phyloP scores from a whole-genome alignment of 2,888 invertebrate species.

The Drosophila rellima region DNA sequence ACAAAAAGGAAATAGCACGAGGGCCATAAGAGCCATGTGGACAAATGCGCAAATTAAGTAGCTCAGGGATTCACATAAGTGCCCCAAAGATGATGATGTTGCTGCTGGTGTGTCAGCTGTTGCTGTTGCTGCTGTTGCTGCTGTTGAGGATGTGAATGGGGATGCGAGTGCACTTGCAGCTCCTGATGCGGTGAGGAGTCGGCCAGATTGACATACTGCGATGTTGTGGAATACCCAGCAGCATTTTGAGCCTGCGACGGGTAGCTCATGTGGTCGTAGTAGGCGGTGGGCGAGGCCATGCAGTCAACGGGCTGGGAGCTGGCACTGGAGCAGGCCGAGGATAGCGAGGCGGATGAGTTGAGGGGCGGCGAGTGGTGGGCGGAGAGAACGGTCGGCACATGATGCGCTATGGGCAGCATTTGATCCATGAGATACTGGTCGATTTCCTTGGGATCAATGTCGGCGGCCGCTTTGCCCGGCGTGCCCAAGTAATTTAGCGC shows the following conservation, averaged over 20 bases:
- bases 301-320: slow-evolving; percentile 72
- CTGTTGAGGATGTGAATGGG: slow-evolving; percentile 49
- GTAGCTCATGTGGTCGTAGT: slow-evolving; percentile 69
- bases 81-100: slow-evolving; percentile 81
- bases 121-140: slow-evolving; percentile 65
- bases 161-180: slow-evolving; percentile 52
- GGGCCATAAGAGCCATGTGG: slow-evolving; percentile 27
- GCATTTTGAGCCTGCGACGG: slow-evolving; percentile 27
- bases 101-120: slow-evolving; percentile 65
- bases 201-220: slow-evolving; percentile 31
- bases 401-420: slow-evolving; percentile 81
- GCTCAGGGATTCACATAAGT: slow-evolving; percentile 83
- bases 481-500: slow-evolving; percentile 84
- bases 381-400: slow-evolving; percentile 40
- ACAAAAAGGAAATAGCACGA: slow-evolving; percentile 7
- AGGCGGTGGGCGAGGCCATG: slow-evolving; percentile 52
- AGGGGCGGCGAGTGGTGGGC: slow-evolving; percentile 70
- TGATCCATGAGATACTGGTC: slow-evolving; percentile 86
- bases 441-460: slow-evolving; percentile 85
- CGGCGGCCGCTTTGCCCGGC: slow-evolving; percentile 56
- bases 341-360: slow-evolving; percentile 75
- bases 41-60: slow-evolving; percentile 71
- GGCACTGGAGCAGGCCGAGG: slow-evolving; percentile 73
- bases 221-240: slow-evolving; percentile 30
- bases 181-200: slow-evolving; percentile 64